Conservation (phyloP, 1,140 invertebrate species). For the Temnothorax curvispinosus region DNA sequence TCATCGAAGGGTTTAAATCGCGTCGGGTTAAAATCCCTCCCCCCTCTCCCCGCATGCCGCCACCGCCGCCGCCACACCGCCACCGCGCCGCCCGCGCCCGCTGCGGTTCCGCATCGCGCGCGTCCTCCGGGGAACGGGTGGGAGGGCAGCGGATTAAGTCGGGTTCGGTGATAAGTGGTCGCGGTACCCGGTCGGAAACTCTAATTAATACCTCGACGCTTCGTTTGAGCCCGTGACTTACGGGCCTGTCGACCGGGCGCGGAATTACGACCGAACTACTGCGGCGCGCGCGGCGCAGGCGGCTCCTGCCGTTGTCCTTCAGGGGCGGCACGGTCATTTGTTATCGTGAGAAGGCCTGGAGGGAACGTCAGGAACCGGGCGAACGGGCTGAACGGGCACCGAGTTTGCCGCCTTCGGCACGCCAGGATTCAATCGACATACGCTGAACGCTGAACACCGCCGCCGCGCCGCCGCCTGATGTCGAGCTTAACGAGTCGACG, state of each 20-base stretch:
- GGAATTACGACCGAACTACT: conserved; percentile 81
- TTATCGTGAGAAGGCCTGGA: conserved; percentile 74
- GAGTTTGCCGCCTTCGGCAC: conserved; percentile 40
- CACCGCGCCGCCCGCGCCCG: neutral
- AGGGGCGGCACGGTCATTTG: conserved; percentile 79
- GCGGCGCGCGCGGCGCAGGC: conserved; percentile 68
- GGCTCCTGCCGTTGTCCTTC: conserved; percentile 69
- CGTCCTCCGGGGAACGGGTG: conserved; percentile 24
- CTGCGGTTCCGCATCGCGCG: conserved; percentile 45
- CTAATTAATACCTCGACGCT: conserved; percentile 85
- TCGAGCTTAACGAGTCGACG: conserved; percentile 51
- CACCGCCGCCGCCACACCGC: neutral
- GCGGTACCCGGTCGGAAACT: conserved; percentile 83
- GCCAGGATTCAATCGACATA: conserved; percentile 52
- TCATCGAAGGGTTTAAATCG: conserved; percentile 76
- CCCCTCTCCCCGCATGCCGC: neutral
- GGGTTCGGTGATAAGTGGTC: conserved; percentile 85
- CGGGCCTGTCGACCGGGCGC: conserved; percentile 81
- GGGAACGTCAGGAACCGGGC: conserved; percentile 3
- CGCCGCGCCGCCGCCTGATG: conserved; percentile 35
- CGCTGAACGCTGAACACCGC: conserved; percentile 10
- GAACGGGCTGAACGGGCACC: conserved; percentile 23
- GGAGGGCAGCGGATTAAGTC: conserved; percentile 71
- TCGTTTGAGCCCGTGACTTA: conserved; percentile 85
- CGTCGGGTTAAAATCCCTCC: conserved; percentile 60